Conservation (phyloP, 1,140 invertebrate genomes). For the Ridgeia piscesae region DNA sequence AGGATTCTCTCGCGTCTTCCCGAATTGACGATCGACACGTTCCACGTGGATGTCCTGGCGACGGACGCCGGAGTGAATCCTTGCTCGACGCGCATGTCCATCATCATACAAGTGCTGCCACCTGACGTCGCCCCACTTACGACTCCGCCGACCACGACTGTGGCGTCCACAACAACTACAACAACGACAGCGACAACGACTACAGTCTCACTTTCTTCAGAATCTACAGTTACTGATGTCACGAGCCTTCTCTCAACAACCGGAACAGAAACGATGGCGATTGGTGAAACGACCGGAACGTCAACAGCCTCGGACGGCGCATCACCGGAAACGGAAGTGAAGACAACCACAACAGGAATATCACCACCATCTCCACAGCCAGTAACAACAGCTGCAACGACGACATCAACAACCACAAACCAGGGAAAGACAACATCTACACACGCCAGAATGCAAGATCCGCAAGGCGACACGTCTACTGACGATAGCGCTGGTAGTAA, state of each 20-base stretch:
- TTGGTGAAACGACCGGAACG: not conserved
- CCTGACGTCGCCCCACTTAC: not conserved
- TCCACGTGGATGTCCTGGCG: not conserved
- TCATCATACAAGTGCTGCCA: not conserved
- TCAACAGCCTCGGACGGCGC: not conserved
- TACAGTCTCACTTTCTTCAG: too few relatives aligned
- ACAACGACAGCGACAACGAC: not conserved
- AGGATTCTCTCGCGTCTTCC: not conserved
- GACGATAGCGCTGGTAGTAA: not conserved
- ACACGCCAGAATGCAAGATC: not conserved
- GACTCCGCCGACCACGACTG: not conserved
- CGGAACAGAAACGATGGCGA: too few relatives aligned
- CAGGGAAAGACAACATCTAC: not conserved
- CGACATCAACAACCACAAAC: not conserved
- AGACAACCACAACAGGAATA: not conserved
- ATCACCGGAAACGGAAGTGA: too few relatives aligned
- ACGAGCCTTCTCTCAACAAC: too few relatives aligned
- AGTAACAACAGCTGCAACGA: not conserved
- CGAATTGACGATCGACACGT: not conserved
- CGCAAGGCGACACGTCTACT: not conserved
- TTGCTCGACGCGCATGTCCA: not conserved
- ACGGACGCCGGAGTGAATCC: not conserved
- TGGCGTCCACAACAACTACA: not conserved
- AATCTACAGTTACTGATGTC: not conserved
- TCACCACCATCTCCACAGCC: too few relatives aligned